phyloP scores from a whole-genome alignment of 2,797 vertebrate species.

The Neosilurus mollespiculum region DNA sequence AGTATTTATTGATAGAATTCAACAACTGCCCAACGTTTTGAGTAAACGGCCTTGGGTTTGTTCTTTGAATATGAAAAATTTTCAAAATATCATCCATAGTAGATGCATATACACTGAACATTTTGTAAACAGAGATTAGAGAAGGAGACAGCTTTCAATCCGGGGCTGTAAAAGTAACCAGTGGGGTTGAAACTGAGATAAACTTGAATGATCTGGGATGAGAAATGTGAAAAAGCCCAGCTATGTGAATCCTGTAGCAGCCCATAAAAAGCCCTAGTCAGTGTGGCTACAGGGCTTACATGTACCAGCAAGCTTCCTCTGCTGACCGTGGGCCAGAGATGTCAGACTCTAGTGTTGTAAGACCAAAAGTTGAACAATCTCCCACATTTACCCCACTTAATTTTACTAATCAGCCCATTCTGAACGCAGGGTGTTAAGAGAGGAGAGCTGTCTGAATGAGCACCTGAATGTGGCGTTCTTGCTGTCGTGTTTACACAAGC shows the following conservation, averaged over 20 bases:
- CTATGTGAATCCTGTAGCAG: constrained; percentile 61
- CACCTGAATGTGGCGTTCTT: not conserved
- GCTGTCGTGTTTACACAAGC: constrained; percentile 34
- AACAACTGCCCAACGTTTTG: not conserved
- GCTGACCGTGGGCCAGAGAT: constrained; percentile 29
- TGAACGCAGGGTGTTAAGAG: not conserved
- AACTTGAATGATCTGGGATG: constrained; percentile 32
- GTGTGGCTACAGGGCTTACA: constrained; percentile 32
- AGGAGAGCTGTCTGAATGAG: not conserved
- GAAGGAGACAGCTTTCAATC: not conserved
- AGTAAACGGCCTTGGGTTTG: not conserved
- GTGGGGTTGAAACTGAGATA: constrained; percentile 11
- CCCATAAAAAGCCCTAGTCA: constrained; percentile 35
- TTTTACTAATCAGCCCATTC: not conserved
- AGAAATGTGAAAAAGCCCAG: constrained; percentile 63
- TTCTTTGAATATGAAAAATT: not conserved
- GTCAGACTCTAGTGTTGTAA: constrained; percentile 4
- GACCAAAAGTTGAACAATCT: not conserved
- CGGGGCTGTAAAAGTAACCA: not conserved
- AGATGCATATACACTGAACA: not conserved
- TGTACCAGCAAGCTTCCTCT: constrained; percentile 59
- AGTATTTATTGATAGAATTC: not conserved
- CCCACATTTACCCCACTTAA: not conserved
- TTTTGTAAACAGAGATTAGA: not conserved
- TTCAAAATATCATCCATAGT: not conserved